A percentile compares a stretch with the other conserved stretches of the same genome.
These are phyloP conservation scores for Lasiurus borealis DNA, from an alignment of 2,113 vertebrate genomes.

Conservation along the genomic window DNA sequence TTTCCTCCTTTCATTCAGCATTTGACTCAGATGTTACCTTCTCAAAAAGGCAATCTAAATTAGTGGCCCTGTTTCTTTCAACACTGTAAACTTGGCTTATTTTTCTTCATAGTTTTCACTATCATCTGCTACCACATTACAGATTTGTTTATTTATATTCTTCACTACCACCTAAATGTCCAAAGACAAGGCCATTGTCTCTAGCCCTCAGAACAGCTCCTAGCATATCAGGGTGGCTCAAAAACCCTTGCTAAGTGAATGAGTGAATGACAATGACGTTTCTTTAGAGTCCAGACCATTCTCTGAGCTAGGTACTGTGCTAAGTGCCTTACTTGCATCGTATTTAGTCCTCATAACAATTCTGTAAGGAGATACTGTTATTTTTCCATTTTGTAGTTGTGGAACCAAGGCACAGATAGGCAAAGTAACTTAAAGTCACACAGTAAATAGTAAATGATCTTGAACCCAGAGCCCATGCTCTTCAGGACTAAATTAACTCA, in stretches of 20 bases:
- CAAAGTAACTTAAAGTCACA: neutral
- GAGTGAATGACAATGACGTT: too few species aligned
- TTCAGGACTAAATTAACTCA: neutral
- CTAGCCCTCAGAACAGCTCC: neutral
- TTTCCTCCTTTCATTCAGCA: neutral
- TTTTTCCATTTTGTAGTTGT: neutral
- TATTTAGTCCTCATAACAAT: neutral
- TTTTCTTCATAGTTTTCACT: neutral
- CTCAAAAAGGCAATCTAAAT: neutral
- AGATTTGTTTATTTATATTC: neutral
- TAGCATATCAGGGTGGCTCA: neutral
- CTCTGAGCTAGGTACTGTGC: neutral
- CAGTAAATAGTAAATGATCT: neutral
- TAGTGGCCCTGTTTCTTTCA: neutral
- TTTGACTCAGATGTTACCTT: neutral
- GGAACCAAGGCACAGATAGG: neutral
- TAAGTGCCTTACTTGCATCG: neutral
- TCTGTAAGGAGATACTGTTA: neutral
- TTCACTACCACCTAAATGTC: neutral
- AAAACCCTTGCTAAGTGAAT: neutral
- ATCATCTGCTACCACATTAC: neutral
- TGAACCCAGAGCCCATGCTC: neutral
- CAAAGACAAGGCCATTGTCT: neutral
- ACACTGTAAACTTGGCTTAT: neutral
- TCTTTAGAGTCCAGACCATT: neutral